Evolutionary conservation across 23 tunicate species (phyloP), one percentile per base, ranked within the genome.

Genomic region (Trididemnum clinides): DNA sequence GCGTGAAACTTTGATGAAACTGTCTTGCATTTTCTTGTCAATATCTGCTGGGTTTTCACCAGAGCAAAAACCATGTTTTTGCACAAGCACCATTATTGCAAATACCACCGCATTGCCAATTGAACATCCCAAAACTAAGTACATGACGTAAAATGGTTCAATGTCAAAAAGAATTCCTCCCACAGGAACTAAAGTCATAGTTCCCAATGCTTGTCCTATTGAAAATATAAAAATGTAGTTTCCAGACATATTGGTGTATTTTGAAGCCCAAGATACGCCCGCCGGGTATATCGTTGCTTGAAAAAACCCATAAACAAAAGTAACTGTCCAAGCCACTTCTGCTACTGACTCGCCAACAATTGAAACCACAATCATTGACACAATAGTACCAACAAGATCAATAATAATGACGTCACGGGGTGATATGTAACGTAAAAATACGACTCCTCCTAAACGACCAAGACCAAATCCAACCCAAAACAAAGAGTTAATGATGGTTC

Each of bases 171-270:
- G 21, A 31, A 80, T 50, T 1, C 98, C 98, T 10, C 98, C 91
- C 23, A 86, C 84, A 3, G 98, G 98, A 12, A 94, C 57, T 3
- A 94, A 71, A 34, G 83, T 92, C 99, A 95, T 90, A 54, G 88
- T 90, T 2, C 99, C 99, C 10, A 95, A 32, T 20, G 99, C 99
- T 72, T 95, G 95, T 0, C 99, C 99, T 25, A 89, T 89, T 30
- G 95, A 90, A 51, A 95, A 95, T 0, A 95, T 90, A 64, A 90
- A 95, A 69, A 95, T 90, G 72, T 90, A 95, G 31, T 95, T 93
- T 6, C 99, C 99, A 22, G 99, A 95, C 89, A 95, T 90, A 81
- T 95, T 95, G 20, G 92, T 90, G 89, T 83, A 95, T 59, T 83
- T 87, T 7, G 99, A 90, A 20, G 99, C 79, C 95, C 95, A 95